A percentile compares a stretch with the other conserved stretches of the same genome.
Conservation (phyloP, 1,140 invertebrate genomes). For the Bradynema listronoti region DNA sequence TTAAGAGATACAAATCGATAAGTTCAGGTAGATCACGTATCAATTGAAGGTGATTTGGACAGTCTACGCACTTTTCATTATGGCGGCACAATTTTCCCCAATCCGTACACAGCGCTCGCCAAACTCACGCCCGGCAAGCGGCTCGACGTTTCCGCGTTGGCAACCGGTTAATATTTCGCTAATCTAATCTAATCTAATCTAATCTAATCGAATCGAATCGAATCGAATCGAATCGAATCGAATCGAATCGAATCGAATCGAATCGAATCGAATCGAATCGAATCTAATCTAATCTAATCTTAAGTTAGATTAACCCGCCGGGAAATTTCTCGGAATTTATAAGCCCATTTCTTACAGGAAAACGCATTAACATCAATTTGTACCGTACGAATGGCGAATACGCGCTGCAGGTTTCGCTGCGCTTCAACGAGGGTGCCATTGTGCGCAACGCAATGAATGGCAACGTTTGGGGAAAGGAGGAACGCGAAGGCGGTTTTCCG, state of each 20-base stretch:
- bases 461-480: constrained; percentile 51
- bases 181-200: too few species aligned
- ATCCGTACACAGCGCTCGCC: constrained; percentile 54
- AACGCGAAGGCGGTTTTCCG: constrained; percentile 52
- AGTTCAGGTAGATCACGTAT: constrained; percentile 47
- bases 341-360: constrained; percentile 40
- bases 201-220: too few species aligned
- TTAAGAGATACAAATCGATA: not conserved
- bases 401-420: constrained; percentile 54
- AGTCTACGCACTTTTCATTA: constrained; percentile 53
- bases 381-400: constrained; percentile 51
- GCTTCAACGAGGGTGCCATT: constrained; percentile 54
- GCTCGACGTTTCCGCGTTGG: constrained; percentile 51
- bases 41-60: constrained; percentile 50
- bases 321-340: not conserved
- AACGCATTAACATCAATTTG: constrained; percentile 53
- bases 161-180: too few species aligned
- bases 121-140: constrained; percentile 50
- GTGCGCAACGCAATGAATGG: constrained; percentile 52
- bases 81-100: constrained; percentile 47
- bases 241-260: too few species aligned
- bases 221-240: too few species aligned
- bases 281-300: not conserved
- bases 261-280: too few species aligned
- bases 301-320: too few species aligned